A percentile compares a stretch with the other conserved stretches of the same genome.
phyloP scores from a whole-genome alignment of 2,113 vertebrate genomes.

The Junco hyemalis region DNA sequence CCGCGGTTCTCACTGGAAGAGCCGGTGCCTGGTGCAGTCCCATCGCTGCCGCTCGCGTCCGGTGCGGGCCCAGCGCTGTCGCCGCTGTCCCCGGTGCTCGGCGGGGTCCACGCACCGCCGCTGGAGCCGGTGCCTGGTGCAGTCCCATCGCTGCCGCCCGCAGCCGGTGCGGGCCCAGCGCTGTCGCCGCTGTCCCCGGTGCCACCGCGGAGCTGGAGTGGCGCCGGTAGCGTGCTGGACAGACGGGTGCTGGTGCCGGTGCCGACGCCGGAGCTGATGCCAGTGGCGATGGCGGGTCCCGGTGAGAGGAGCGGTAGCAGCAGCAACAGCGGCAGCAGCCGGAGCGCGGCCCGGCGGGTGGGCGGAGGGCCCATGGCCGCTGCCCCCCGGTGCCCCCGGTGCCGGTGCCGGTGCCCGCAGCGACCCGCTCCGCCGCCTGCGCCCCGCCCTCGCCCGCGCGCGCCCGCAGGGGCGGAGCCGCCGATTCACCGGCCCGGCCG shows the following conservation, averaged over 20 bases:
- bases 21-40: background rate
- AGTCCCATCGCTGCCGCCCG: background rate
- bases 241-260: conserved; percentile 1
- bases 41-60: background rate
- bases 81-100: background rate
- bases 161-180: background rate
- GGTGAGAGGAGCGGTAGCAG: background rate
- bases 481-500: background rate
- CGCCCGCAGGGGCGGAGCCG: background rate
- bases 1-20: background rate
- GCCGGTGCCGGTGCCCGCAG: background rate
- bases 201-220: conserved; percentile 40
- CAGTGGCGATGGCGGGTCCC: conserved; percentile 28
- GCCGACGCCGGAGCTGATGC: background rate
- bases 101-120: background rate
- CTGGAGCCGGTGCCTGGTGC: background rate
- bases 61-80: background rate
- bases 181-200: background rate
- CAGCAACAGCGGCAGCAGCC: background rate
- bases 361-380: background rate
- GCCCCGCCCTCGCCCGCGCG: background rate
- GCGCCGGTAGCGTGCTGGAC: background rate
- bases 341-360: background rate
- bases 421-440: background rate
- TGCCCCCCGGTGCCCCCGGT: background rate